Evolutionary conservation across 2,888 invertebrate species (phyloP).

Genomic region (Crossocerus cetratus): DNA sequence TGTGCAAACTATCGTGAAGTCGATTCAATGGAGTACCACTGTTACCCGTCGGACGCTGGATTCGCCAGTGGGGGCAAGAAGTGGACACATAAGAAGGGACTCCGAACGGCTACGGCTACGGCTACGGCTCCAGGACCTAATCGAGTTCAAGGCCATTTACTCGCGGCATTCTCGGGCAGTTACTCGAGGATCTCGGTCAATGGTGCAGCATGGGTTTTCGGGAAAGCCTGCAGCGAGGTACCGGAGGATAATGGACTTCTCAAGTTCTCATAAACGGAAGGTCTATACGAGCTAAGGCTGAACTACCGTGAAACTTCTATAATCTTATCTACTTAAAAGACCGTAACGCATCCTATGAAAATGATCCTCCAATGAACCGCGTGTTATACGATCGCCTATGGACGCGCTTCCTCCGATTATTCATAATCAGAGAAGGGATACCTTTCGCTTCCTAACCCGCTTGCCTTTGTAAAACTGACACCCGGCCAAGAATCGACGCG

Average conservation of each 20-base stretch:
- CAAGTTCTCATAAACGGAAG: conserved; percentile 56
- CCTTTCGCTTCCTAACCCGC: neutral
- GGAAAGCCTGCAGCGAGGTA: conserved; percentile 40
- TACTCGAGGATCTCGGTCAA: conserved; percentile 56
- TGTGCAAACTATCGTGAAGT: neutral
- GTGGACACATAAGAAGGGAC: conserved; percentile 39
- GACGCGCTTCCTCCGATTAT: neutral
- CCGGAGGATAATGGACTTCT: conserved; percentile 56
- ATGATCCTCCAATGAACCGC: conserved; percentile 41
- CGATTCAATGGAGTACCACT: neutral
- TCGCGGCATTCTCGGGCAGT: conserved; percentile 32
- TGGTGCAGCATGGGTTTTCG: conserved; percentile 51
- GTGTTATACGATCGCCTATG: neutral
- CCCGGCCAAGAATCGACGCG: conserved; percentile 20
- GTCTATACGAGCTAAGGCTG: conserved; percentile 32
- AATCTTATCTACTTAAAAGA: conserved; percentile 46
- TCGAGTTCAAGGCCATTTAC: conserved; percentile 60
- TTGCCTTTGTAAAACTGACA: neutral
- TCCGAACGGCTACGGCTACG: conserved; percentile 2
- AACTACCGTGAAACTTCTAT: conserved; percentile 50
- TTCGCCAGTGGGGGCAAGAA: conserved; percentile 10
- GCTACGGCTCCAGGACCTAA: conserved; percentile 36
- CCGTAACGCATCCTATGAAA: conserved; percentile 38
- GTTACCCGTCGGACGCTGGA: neutral
- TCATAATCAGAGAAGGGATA: neutral